These are phyloP conservation scores for Calameuta pallipes DNA, from an alignment of 2,888 invertebrate genomes.

Conservation along the genomic window DNA sequence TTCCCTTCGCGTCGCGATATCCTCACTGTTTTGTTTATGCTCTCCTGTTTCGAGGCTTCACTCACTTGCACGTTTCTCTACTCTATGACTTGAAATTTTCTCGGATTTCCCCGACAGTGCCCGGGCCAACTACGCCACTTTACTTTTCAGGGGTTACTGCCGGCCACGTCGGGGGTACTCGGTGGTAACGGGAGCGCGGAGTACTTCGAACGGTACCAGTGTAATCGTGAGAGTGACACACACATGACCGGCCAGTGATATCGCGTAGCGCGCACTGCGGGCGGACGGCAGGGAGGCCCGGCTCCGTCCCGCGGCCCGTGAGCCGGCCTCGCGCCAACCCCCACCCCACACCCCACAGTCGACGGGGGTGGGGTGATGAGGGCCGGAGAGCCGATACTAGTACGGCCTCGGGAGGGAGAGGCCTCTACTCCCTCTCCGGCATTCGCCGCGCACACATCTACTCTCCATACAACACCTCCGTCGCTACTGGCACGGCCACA, in stretches of 20 bases:
- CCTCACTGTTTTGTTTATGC: background rate
- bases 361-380: slow-evolving; percentile 18
- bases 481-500: background rate
- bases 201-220: slow-evolving; percentile 43
- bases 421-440: background rate
- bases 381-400: slow-evolving; percentile 11
- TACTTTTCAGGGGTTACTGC: background rate
- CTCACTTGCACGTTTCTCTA: background rate
- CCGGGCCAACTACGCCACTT: background rate
- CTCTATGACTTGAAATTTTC: background rate
- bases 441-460: background rate
- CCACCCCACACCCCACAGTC: slow-evolving; percentile 15
- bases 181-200: slow-evolving; percentile 35
- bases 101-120: background rate
- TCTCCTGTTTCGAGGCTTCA: background rate
- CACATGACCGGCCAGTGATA: slow-evolving; percentile 62
- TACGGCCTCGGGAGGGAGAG: slow-evolving; percentile 10
- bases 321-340: slow-evolving; percentile 22
- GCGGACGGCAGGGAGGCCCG: slow-evolving; percentile 52
- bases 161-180: slow-evolving; percentile 4
- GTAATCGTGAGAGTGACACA: slow-evolving; percentile 53
- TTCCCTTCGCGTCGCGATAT: background rate
- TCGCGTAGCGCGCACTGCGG: slow-evolving; percentile 65
- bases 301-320: slow-evolving; percentile 51
- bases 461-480: background rate